A percentile compares a stretch with the other conserved stretches of the same genome.
Evolutionary conservation across 35 echinoderm and acorn worm species (phyloP).

Genomic region (Lytechinus pictus): DNA sequence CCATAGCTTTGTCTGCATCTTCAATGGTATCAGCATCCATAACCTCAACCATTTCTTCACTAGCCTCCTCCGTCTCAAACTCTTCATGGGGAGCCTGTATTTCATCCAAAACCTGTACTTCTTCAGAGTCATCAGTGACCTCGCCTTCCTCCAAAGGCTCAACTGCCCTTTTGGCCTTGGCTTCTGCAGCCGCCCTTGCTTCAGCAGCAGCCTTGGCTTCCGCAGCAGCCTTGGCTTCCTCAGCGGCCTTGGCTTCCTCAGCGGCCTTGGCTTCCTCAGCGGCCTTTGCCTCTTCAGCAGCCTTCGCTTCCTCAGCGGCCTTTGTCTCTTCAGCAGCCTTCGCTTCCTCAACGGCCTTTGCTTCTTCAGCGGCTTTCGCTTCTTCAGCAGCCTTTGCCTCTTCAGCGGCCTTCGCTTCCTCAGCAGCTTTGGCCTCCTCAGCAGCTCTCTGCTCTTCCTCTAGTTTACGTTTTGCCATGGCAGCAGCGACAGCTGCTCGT

Average conservation of each 20-base stretch:
- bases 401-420: not conserved
- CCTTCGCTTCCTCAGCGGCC: not conserved
- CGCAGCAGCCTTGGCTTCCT: not conserved
- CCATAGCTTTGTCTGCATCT: not conserved
- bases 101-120: not conserved
- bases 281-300: not conserved
- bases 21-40: not conserved
- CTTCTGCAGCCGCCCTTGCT: not conserved
- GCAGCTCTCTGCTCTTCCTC: not conserved
- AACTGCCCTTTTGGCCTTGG: not conserved
- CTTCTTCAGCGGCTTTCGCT: not conserved
- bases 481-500: constrained; percentile 24
- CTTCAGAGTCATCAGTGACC: not conserved
- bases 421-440: not conserved
- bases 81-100: not conserved
- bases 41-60: not conserved
- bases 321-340: not conserved
- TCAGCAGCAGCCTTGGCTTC: not conserved
- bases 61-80: not conserved
- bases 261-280: not conserved
- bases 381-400: not conserved
- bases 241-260: not conserved
- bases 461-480: not conserved
- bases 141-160: not conserved
- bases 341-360: not conserved